Base-by-base conservation (phyloP, 2,888 invertebrate genomes). In the Eristalis pertinax region DNA sequence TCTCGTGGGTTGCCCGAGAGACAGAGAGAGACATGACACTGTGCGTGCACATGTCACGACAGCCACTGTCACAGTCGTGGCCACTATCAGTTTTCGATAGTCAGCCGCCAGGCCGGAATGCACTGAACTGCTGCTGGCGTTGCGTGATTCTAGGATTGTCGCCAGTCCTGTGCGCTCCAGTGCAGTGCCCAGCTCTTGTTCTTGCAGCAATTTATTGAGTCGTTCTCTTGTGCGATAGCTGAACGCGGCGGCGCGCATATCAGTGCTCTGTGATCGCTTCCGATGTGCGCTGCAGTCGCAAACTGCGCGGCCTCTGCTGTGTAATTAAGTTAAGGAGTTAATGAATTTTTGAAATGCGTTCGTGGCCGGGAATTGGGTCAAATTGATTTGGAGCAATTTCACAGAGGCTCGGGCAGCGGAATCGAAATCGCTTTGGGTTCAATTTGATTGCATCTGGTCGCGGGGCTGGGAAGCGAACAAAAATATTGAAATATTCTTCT, bases 241-340 rank as follows among this genome's bases (percentile, higher is more conserved):
- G 19, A 22, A 8, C 7, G 43, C 76, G 56, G 26, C 29, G 22
- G 22, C 22, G 15, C 13, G 43, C 76, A 43, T 86, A 86, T 86
- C 86, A 78, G 62, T 82, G 77, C 50, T 5, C 24, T 58, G 78
- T 78, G 86, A 86, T 79, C 78, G 82, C 78, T 86, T 75, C 78
- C 83, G 82, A 86, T 73, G 75, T 62, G 65, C 29, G 32, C 19
- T 43, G 26, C 35, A 60, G 68, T 22, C 43, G 29, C n/a, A 26
- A n/a, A 43, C 24, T 38, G n/a, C 19, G 26, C 67, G 58, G 67
- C 19, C 24, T 35, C 58, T 58, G 29, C 56, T 11, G 70, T 67
- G 13, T 78, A 78, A 86, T 86, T 86, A 70, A 86, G 43, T 75
- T 78, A 75, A 86, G 70, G 56, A 86, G 78, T 82, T 70, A 82